A percentile compares a stretch with the other conserved stretches of the same genome.
These are phyloP conservation scores for Agelas oroides DNA, from an alignment of 37 sponge, comb jelly and placozoan genomes.

Conservation along the genomic window DNA sequence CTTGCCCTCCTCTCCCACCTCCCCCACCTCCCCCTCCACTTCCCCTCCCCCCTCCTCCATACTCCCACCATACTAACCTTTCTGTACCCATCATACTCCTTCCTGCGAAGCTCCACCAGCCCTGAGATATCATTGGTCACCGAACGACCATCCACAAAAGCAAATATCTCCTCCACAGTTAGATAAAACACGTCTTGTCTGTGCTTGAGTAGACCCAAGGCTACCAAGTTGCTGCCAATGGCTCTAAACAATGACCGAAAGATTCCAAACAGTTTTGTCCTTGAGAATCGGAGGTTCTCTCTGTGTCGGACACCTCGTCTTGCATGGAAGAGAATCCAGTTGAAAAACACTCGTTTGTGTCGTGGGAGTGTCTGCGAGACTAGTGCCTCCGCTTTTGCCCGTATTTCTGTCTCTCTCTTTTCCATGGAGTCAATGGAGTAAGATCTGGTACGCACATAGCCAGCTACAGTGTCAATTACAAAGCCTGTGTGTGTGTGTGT, in stretches of 20 bases:
- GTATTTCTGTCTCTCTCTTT: slow-evolving; percentile 69
- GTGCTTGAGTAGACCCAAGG: slow-evolving; percentile 58
- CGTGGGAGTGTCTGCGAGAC: slow-evolving; percentile 28
- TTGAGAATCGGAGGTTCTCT: slow-evolving; percentile 85
- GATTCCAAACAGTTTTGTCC: slow-evolving; percentile 85
- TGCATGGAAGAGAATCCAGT: slow-evolving; percentile 86
- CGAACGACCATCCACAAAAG: slow-evolving; percentile 79
- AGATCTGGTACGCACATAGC: slow-evolving; percentile 77
- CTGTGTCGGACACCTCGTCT: slow-evolving; percentile 82
- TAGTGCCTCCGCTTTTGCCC: slow-evolving; percentile 55
- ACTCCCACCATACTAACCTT: slow-evolving; percentile 38
- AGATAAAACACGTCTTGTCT: slow-evolving; percentile 89
- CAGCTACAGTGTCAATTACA: slow-evolving; percentile 74
- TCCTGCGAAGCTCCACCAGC: slow-evolving; percentile 77
- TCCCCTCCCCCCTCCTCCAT: no score
- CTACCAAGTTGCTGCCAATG: slow-evolving; percentile 74
- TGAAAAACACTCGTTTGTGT: slow-evolving; percentile 67
- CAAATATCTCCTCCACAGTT: slow-evolving; percentile 79
- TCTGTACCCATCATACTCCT: slow-evolving; percentile 74
- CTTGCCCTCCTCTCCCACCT: not conserved
- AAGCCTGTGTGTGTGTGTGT: slow-evolving; percentile 47
- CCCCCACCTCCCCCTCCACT: no score
- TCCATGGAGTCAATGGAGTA: slow-evolving; percentile 83
- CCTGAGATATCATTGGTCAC: slow-evolving; percentile 80
- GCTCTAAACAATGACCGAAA: slow-evolving; percentile 76